phyloP scores from a whole-genome alignment of 2,113 vertebrate species.

The Rissa tridactyla region DNA sequence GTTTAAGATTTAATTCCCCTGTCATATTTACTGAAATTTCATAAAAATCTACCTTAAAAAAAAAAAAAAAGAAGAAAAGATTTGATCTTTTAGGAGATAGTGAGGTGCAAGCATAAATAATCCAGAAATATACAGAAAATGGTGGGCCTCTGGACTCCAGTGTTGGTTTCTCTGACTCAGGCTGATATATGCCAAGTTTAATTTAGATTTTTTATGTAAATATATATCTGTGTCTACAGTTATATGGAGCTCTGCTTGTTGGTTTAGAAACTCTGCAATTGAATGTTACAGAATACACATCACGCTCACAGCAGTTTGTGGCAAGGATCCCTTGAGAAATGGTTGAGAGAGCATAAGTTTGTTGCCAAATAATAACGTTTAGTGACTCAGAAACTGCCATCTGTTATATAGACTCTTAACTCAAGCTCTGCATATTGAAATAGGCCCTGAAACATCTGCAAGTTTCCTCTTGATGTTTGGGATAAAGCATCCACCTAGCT shows the following conservation, averaged over 20 bases:
- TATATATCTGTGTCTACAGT: background rate
- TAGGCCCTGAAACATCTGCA: constrained; percentile 49
- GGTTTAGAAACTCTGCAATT: background rate
- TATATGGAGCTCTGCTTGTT: background rate
- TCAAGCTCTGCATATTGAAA: constrained; percentile 41
- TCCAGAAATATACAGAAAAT: background rate
- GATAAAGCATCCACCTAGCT: background rate
- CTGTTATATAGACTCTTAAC: constrained; percentile 56
- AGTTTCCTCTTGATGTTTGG: background rate
- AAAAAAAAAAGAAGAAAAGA: background rate
- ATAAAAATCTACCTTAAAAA: background rate
- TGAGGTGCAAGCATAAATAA: background rate
- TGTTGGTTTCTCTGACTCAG: background rate
- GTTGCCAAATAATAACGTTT: constrained; percentile 60
- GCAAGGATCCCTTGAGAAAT: constrained; percentile 54
- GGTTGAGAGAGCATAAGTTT: background rate
- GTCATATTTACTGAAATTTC: background rate
- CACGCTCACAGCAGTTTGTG: constrained; percentile 28
- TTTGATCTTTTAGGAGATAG: background rate
- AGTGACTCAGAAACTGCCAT: constrained; percentile 67
- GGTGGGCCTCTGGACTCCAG: background rate
- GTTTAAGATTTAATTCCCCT: background rate
- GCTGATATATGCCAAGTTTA: background rate
- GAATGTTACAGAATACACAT: background rate
- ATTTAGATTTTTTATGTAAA: background rate